Base-by-base conservation (phyloP, 2,113 vertebrate genomes). In the Puntigrus tetrazona region DNA sequence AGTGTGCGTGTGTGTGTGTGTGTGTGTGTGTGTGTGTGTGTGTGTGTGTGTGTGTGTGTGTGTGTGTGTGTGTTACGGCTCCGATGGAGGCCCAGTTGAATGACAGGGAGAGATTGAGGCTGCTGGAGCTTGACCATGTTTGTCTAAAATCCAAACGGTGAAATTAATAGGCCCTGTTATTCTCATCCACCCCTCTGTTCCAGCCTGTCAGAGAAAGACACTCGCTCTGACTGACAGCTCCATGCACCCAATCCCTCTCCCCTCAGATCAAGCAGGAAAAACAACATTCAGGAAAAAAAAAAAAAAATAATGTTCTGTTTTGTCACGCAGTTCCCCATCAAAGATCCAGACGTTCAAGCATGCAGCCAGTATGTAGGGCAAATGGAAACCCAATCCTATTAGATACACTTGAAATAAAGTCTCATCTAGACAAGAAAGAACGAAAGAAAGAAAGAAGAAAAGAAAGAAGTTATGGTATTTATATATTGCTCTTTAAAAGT, bases 81-180 rank as follows among this genome's bases (percentile, higher is more conserved):
- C 72, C 27, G 84, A 87, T 78, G 41, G 70, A 84, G 57, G 59
- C 86, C 84, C 72, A 75, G 87, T 81, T 92, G 87, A 92, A 69
- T 90, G 93, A 90, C 91, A 89, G 87, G 50, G 41, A 31, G 79
- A 91, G 90, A 92, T 90, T 90, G 91, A 92, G 90, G 87, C 89
- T 88, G 91, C 86, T 89, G 89, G 89, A 90, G 92, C 93, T 88
- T 91, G 92, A 90, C 88, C 78, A 82, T 87, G 89, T 91, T 87
- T 88, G 91, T 89, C 91, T 90, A 88, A 85, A 86, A 92, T 90
- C 91, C 89, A 92, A 93, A 91, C 59, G 82, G 85, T 87, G 87
- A 92, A 92, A 92, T 93, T 90, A 94, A 92, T 90, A 87, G 91
- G 55, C 83, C 87, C 92, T 91, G 92, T 92, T 92, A 90, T 74